Base-by-base conservation (phyloP, 2,888 invertebrate genomes). In the Nemoura dubitans region DNA sequence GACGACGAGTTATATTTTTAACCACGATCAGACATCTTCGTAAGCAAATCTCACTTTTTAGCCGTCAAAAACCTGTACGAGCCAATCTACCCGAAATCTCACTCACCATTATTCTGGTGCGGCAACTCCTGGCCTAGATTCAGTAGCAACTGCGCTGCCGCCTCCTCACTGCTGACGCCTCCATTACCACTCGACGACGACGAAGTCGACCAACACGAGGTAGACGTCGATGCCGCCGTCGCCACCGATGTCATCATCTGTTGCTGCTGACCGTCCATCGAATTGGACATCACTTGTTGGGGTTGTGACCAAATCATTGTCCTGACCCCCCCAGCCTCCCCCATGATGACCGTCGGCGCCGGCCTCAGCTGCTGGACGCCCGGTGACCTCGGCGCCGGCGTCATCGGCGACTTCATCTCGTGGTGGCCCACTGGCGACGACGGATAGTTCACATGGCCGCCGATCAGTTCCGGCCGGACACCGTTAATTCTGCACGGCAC, bases 271-370 rank as follows among this genome's bases (percentile, higher is more conserved):
- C 88, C 91, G 90, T 87, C 91, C 88, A 86, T 90, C 90, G 86
- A 91, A 89, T 87, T 91, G 89, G 78, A 91, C 91, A 90, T 92
- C 91, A 84, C 89, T 27, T 85, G 86, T 86, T 85, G 88, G 80
- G 94, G 94, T 89, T 94, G 93, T 36, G 94, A 94, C 95, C 95
- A 95, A 87, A 95, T 93, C 95, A 95, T 95, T 78, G 95, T 95
- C 87, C 94, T 90, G 0, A 98, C 97, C 78, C 97, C 97, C 86
- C 97, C 98, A 76, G 97, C 97, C 91, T 98, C 97, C 84, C 97
- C 97, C 97, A 98, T 97, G 89, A 98, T 97, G 88, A 97, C 97
- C 83, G 97, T 96, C 42, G 98, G 97, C 85, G 97, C 93, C 87
- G 94, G 93, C 89, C 96, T 90, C 91, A 95, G 90, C 92, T 94